These are phyloP conservation scores for Gonocerus acuteangulatus DNA, from an alignment of 2,888 invertebrate species.

Conservation along the genomic window DNA sequence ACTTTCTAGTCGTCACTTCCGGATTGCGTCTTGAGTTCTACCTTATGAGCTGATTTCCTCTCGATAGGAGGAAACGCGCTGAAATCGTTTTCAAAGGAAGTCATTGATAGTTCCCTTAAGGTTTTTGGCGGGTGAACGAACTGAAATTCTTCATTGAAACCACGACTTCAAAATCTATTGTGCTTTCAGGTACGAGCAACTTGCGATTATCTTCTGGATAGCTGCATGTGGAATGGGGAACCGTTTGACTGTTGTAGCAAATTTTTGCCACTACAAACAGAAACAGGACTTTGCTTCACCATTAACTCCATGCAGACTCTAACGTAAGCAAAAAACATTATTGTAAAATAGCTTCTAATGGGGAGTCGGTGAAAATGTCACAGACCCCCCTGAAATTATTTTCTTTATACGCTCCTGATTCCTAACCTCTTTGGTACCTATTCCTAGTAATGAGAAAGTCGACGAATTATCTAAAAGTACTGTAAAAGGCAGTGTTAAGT, in stretches of 20 bases:
- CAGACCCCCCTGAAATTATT: no score
- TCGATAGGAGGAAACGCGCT: no score
- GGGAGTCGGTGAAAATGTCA: background rate
- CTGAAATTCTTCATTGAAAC: no score
- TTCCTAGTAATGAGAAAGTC: background rate
- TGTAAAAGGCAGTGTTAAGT: background rate
- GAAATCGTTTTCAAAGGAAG: no score
- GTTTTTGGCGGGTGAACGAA: no score
- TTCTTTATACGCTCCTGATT: no score
- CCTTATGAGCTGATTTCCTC: no score
- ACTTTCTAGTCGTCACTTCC: no score
- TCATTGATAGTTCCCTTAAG: no score
- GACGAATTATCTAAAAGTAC: no score
- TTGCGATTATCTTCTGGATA: slow-evolving; percentile 37
- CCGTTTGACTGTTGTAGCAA: slow-evolving; percentile 40
- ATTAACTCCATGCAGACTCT: slow-evolving; percentile 39
- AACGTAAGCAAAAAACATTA: slow-evolving; percentile 32
- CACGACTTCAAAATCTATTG: no score
- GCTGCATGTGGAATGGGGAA: slow-evolving; percentile 38
- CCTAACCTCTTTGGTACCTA: background rate
- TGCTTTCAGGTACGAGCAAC: slow-evolving; percentile 44
- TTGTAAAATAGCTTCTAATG: background rate
- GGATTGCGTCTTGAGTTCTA: no score
- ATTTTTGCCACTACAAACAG: slow-evolving; percentile 39
- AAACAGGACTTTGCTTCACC: slow-evolving; percentile 39